Evolutionary conservation across 2,797 vertebrate species (phyloP), one percentile per base, ranked within the genome.

Genomic region (Labeo calbasu): DNA sequence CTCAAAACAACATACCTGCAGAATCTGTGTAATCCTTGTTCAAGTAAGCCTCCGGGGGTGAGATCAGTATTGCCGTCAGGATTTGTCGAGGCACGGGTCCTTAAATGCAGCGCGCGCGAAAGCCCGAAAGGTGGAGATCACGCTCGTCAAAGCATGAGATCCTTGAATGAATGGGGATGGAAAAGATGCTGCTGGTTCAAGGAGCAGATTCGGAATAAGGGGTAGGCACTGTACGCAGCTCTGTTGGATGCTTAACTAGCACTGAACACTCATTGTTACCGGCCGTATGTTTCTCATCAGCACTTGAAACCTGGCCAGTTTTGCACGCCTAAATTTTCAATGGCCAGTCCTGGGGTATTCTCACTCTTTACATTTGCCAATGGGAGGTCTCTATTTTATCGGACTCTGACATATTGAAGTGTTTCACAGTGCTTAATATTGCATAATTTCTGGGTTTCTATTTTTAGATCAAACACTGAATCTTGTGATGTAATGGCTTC

Each of bases 231-330:
- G 92, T 95, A 96, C 94, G 94, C 94, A 92, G 93, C 94, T 92
- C 95, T 91, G 94, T 93, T 94, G 93, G 93, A 94, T 93, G 95
- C 95, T 93, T 91, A 91, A 94, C 92, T 89, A 84, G 92, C 93
- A 94, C 94, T 96, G 94, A 96, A 91, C 88, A 55, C 85, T 91
- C 94, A 92, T 96, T 95, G 95, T 96, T 96, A 93, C 92, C 89
- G 92, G 91, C 96, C 97, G 96, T 96, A 92, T 97, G 97, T 95
- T 97, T 96, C 95, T 95, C 96, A 97, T 98, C 96, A 96, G 93
- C 88, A 91, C 94, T 93, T 98, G 96, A 96, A 94, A 90, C 88
- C 15, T 81, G 92, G 96, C 97, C 97, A 98, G 93, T 91, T 93
- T 92, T 92, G 94, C 95, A 93, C 92, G 91, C 90, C 95, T 94